Conservation (phyloP, 2,797 vertebrate genomes). For the Fratercula arctica region DNA sequence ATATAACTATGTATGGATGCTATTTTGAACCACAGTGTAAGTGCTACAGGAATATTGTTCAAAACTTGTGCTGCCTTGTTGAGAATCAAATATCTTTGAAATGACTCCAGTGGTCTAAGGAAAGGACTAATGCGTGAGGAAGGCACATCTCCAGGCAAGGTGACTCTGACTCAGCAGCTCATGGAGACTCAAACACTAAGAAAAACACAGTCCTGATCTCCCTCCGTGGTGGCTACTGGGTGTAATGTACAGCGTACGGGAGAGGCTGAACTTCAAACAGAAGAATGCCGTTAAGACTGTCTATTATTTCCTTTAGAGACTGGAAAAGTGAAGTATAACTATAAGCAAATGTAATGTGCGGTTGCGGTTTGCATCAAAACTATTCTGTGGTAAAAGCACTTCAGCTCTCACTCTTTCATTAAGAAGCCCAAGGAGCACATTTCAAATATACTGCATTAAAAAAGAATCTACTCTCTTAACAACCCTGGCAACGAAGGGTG, state of each 20-base stretch:
- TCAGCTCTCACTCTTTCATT: neutral
- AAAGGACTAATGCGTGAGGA: conserved; percentile 8
- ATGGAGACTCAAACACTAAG: neutral
- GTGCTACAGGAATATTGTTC: neutral
- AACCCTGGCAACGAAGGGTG: neutral
- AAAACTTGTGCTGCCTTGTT: neutral
- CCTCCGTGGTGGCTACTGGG: neutral
- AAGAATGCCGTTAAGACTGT: neutral
- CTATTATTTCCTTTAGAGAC: neutral
- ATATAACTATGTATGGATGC: neutral
- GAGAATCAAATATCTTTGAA: conserved; percentile 17
- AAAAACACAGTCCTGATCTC: neutral
- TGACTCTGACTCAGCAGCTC: conserved; percentile 35
- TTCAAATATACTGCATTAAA: neutral
- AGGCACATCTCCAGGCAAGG: neutral
- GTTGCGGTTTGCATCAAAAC: neutral
- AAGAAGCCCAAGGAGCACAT: neutral
- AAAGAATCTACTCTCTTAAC: neutral
- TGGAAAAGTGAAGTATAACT: neutral
- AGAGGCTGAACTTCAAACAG: neutral
- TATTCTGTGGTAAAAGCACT: neutral
- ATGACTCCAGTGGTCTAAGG: neutral
- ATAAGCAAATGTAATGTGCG: neutral
- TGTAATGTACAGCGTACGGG: neutral
- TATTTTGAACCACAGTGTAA: neutral